Evolutionary conservation across 1,140 invertebrate species (phyloP).

Genomic region (Triops longicaudatus): DNA sequence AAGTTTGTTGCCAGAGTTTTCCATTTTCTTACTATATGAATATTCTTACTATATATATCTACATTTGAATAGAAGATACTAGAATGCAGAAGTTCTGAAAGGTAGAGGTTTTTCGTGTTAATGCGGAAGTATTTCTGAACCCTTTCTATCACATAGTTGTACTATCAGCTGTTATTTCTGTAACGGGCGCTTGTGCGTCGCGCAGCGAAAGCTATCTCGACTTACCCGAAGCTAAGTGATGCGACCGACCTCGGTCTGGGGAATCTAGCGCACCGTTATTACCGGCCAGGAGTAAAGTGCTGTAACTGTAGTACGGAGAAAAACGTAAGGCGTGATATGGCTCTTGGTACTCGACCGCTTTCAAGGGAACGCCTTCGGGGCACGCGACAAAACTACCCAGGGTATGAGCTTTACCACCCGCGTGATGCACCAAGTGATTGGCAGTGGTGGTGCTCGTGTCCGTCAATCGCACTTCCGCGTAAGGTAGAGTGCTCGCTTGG

Average conservation of each 20-base stretch:
- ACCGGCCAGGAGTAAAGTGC: slow-evolving; percentile 49
- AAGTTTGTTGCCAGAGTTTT: too few species aligned
- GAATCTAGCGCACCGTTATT: slow-evolving; percentile 13
- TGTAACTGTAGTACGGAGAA: slow-evolving; percentile 67
- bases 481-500: slow-evolving; percentile 20
- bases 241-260: background rate
- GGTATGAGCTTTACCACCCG: background rate
- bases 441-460: slow-evolving; percentile 25
- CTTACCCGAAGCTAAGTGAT: slow-evolving; percentile 17
- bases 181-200: background rate
- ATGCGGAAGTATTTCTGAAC: too few species aligned
- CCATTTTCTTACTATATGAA: too few species aligned
- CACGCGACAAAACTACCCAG: background rate
- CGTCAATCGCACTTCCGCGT: slow-evolving; percentile 16
- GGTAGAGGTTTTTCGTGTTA: too few species aligned
- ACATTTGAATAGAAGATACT: too few species aligned
- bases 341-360: slow-evolving; percentile 64
- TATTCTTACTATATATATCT: too few species aligned
- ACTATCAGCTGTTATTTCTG: background rate
- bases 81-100: too few species aligned
- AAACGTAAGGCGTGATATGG: slow-evolving; percentile 66
- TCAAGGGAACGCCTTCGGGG: slow-evolving; percentile 18
- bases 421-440: slow-evolving; percentile 22
- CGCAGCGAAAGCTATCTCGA: background rate
- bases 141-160: too few species aligned